Evolutionary conservation across 2,797 vertebrate species (phyloP).

Genomic region (Melanogrammus aeglefinus): DNA sequence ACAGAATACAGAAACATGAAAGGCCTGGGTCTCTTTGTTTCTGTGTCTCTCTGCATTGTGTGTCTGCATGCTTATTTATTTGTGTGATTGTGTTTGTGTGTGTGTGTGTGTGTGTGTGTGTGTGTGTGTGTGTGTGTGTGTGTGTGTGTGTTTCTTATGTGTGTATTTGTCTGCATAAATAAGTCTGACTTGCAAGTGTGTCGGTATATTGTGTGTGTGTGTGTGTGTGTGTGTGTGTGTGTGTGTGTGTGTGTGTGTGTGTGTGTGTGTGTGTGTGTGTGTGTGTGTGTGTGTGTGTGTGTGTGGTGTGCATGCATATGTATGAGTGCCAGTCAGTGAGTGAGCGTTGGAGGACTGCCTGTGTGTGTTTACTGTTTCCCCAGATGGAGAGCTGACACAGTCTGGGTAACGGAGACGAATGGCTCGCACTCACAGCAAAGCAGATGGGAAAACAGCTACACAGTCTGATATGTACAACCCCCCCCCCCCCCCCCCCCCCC

Average conservation of each 20-base stretch:
- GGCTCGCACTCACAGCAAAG: conserved; percentile 49
- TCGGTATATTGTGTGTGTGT: not conserved
- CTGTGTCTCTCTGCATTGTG: no score
- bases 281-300: conserved; percentile 19
- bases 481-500: no score
- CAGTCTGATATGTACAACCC: conserved; percentile 9
- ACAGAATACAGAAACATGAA: no score
- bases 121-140: not conserved
- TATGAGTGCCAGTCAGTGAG: conserved; percentile 60
- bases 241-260: not conserved
- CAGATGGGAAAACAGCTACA: conserved; percentile 59
- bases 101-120: not conserved
- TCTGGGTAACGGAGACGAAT: conserved; percentile 75
- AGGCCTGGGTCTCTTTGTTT: no score
- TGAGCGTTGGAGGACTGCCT: conserved; percentile 42
- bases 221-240: not conserved
- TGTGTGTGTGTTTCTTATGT: not conserved
- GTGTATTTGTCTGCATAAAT: not conserved
- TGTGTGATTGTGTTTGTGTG: not conserved
- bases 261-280: conserved; percentile 14
- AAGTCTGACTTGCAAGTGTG: not conserved
- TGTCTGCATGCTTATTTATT: not conserved
- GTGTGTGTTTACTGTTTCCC: conserved; percentile 72
- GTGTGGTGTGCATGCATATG: conserved; percentile 21
- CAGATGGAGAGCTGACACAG: conserved; percentile 72